Percentiles rank a stretch among this genome's conserved stretches.
These are phyloP conservation scores for Gorsachius magnificus DNA, from an alignment of 2,797 vertebrate genomes.

Conservation along the genomic window DNA sequence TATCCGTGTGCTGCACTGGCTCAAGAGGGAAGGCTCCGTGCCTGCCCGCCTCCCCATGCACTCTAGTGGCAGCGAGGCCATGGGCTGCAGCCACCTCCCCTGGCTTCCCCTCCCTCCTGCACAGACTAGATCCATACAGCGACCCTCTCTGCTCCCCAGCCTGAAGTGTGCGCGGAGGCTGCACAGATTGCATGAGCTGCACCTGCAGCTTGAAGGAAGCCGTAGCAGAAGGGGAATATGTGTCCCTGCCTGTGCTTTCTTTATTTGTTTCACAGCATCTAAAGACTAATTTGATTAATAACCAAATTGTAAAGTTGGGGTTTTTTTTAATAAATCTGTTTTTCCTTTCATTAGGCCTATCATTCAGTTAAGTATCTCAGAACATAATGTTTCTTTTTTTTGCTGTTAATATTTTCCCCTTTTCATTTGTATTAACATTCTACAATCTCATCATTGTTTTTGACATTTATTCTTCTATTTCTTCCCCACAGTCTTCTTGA, in stretches of 20 bases:
- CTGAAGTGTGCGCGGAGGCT: rapidly evolving
- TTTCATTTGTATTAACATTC: constrained; percentile 21
- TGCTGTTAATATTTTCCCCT: constrained; percentile 5
- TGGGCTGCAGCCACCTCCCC: neutral
- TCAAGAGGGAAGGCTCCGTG: neutral
- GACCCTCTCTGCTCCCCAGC: neutral
- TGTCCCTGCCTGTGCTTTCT: neutral
- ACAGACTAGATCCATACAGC: rapidly evolving
- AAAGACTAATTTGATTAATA: neutral
- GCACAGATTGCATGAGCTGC: rapidly evolving
- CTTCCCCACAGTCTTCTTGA: neutral
- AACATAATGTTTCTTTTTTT: constrained; percentile 18
- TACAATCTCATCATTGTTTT: neutral
- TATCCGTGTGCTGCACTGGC: rapidly evolving
- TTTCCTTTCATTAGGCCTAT: neutral
- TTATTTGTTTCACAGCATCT: neutral
- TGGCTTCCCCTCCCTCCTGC: neutral
- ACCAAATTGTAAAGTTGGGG: neutral
- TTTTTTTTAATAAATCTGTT: neutral
- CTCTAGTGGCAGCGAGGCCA: rapidly evolving
- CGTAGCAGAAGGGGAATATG: neutral
- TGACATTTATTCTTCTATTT: constrained; percentile 43
- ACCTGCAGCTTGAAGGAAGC: neutral
- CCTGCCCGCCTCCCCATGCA: neutral
- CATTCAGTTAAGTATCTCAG: constrained; percentile 8